Percentiles rank a stretch among this genome's conserved stretches.
Evolutionary conservation across 2,888 invertebrate species (phyloP).

Genomic region (Loripinus fragilis): DNA sequence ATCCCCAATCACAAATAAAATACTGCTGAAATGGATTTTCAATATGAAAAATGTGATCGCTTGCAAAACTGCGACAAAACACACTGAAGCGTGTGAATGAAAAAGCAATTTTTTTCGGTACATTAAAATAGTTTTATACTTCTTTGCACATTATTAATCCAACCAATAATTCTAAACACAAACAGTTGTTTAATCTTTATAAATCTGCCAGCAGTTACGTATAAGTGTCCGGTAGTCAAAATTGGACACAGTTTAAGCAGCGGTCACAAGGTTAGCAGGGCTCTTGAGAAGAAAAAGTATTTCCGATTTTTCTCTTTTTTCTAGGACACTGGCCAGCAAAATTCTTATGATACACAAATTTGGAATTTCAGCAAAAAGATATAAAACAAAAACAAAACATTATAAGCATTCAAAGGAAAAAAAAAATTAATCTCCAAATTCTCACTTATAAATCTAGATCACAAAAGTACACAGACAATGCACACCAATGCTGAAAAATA

Average conservation of each 20-base stretch:
- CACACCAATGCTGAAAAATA: no score
- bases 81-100: background rate
- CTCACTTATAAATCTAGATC: no score
- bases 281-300: no score
- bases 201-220: background rate
- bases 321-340: no score
- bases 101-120: background rate
- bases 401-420: no score
- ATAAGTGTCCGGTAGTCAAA: background rate
- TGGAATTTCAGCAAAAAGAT: no score
- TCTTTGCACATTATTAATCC: background rate
- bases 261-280: background rate
- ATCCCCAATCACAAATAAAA: background rate
- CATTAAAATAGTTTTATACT: background rate
- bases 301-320: no score
- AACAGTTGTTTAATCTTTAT: background rate
- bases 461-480: no score
- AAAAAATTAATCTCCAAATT: no score
- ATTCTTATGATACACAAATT: no score
- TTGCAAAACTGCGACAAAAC: background rate
- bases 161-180: background rate
- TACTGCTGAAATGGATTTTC: background rate
- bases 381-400: no score
- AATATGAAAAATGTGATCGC: background rate
- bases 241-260: background rate